Evolutionary conservation across 2,888 invertebrate species (phyloP).

Genomic region (Helicoverpa assulta): DNA sequence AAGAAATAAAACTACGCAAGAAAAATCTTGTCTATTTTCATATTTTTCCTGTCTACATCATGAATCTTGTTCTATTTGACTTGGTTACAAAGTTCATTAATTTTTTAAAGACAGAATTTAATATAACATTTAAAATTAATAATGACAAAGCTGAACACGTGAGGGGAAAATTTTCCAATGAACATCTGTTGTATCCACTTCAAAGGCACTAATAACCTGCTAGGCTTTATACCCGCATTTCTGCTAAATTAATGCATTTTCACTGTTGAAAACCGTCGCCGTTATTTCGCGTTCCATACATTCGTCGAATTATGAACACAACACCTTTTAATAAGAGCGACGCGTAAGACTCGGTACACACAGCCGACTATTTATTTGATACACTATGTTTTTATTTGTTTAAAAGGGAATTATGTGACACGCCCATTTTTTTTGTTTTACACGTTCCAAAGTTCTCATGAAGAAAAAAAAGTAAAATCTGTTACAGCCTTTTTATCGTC

Average conservation of each 20-base stretch:
- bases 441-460: too few relatives aligned
- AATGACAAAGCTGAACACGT: slow-evolving; percentile 50
- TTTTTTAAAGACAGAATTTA: slow-evolving; percentile 35
- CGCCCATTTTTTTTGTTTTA: too few relatives aligned
- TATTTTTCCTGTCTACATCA: slow-evolving; percentile 8
- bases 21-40: slow-evolving; percentile 1
- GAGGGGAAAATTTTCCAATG: slow-evolving; percentile 65
- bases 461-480: too few relatives aligned
- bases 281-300: slow-evolving; percentile 65
- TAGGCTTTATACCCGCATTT: slow-evolving; percentile 68
- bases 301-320: slow-evolving; percentile 70
- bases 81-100: slow-evolving; percentile 11
- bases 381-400: not conserved
- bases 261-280: slow-evolving; percentile 66
- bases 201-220: slow-evolving; percentile 66
- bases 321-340: slow-evolving; percentile 61
- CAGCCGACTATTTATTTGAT: not conserved
- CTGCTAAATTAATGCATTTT: slow-evolving; percentile 75
- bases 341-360: slow-evolving; percentile 45
- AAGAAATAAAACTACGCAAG: slow-evolving; percentile 13
- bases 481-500: too few relatives aligned
- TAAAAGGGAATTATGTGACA: too few relatives aligned
- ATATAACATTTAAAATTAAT: slow-evolving; percentile 56
- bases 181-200: slow-evolving; percentile 70
- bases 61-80: slow-evolving; percentile 6